These are phyloP conservation scores for Drosophila paucipuncta DNA, from an alignment of 2,888 invertebrate species.

Conservation along the genomic window DNA sequence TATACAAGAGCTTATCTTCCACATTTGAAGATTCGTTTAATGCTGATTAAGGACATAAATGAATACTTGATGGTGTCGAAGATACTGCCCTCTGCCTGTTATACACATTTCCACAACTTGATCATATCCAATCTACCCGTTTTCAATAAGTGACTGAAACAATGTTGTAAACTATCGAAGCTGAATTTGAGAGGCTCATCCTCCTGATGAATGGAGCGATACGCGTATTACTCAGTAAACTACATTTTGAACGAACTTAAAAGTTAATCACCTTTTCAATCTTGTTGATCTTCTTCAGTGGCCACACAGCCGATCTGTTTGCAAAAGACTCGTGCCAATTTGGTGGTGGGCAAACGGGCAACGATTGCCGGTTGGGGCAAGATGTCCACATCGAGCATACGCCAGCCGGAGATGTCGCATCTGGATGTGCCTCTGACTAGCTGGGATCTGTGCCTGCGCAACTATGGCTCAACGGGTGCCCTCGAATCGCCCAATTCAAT, in stretches of 20 bases:
- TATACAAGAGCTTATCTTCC: background rate
- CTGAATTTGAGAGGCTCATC: background rate
- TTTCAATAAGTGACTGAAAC: conserved; percentile 26
- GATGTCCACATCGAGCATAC: conserved; percentile 86
- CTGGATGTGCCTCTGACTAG: conserved; percentile 89
- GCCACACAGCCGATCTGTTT: conserved; percentile 92
- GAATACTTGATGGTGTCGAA: background rate
- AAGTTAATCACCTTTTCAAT: background rate
- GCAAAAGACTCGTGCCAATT: conserved; percentile 84
- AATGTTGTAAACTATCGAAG: conserved; percentile 21
- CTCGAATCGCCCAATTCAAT: conserved; percentile 85
- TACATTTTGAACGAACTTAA: background rate
- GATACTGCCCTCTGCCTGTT: background rate
- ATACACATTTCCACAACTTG: background rate
- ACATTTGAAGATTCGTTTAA: background rate
- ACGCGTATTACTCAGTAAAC: background rate
- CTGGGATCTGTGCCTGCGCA: conserved; percentile 88
- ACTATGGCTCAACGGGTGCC: conserved; percentile 90
- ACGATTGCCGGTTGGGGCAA: conserved; percentile 88
- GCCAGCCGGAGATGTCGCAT: conserved; percentile 88
- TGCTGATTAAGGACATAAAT: background rate
- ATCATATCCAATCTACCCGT: background rate
- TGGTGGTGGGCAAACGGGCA: conserved; percentile 85
- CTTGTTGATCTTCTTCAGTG: conserved; percentile 86
- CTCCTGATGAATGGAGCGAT: background rate